A percentile compares a stretch with the other conserved stretches of the same genome.
Conservation (phyloP, 2,113 vertebrate species). For the Speoplatyrhinus poulsoni region DNA sequence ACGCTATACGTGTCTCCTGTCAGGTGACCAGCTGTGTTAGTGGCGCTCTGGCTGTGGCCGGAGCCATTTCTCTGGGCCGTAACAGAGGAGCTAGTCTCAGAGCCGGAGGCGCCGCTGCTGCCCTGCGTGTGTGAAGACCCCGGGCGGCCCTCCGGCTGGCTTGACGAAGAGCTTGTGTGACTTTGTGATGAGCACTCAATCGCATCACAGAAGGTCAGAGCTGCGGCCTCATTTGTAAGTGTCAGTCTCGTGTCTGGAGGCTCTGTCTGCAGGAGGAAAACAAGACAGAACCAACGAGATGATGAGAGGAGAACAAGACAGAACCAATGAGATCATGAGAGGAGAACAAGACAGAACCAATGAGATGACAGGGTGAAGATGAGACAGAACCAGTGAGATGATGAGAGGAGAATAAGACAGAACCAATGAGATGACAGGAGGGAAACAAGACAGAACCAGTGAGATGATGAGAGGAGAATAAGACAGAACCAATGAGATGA, state of each 20-base stretch:
- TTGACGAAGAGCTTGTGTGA: slow-evolving; percentile 57
- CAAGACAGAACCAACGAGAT: background rate
- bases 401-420: too few species aligned
- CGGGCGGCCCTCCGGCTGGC: slow-evolving; percentile 45
- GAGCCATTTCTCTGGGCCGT: slow-evolving; percentile 46
- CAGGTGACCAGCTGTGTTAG: slow-evolving; percentile 22
- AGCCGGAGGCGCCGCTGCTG: slow-evolving; percentile 58
- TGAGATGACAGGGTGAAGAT: too few species aligned
- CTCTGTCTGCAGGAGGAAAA: slow-evolving; percentile 31
- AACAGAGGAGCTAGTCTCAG: slow-evolving; percentile 63
- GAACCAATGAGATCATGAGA: too few species aligned
- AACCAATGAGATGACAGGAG: too few species aligned
- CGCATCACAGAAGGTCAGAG: slow-evolving; percentile 38
- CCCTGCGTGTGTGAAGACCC: slow-evolving; percentile 60
- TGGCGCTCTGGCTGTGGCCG: slow-evolving; percentile 11
- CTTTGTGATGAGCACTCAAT: slow-evolving; percentile 49
- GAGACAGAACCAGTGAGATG: too few species aligned
- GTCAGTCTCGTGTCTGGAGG: slow-evolving; percentile 22
- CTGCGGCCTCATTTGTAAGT: background rate
- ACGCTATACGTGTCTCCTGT: slow-evolving; percentile 65
- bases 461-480: too few species aligned
- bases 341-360: too few species aligned
- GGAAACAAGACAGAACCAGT: too few species aligned
- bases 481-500: too few species aligned
- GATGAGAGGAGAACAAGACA: too few species aligned